Evolutionary conservation across 2,888 invertebrate genomes (phyloP).

Genomic region (Zaprionus obscuricornis): DNA sequence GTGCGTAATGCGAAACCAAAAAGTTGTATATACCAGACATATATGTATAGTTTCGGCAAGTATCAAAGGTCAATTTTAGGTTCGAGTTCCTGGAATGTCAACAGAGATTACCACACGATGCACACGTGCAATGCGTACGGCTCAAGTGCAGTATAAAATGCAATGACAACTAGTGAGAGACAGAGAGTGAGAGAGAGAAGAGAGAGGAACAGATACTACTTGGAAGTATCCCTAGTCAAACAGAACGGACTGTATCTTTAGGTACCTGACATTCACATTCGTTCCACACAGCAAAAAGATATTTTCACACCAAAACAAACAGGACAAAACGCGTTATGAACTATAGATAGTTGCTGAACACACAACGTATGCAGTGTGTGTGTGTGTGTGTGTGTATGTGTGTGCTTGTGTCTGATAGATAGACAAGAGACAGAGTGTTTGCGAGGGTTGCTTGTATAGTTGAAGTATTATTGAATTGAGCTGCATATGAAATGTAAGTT

Average conservation of each 20-base stretch:
- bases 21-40: conserved; percentile 35
- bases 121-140: conserved; percentile 76
- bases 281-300: conserved; percentile 13
- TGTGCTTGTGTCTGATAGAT: too few species aligned
- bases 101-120: conserved; percentile 80
- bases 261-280: too few species aligned
- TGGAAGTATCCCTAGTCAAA: conserved; percentile 6
- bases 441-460: conserved; percentile 19
- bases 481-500: too few species aligned
- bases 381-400: too few species aligned
- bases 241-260: conserved; percentile 1
- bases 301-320: conserved; percentile 71
- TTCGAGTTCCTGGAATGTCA: conserved; percentile 81
- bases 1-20: conserved; percentile 72
- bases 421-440: conserved; percentile 4
- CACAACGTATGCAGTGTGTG: too few species aligned
- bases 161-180: conserved; percentile 11
- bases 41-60: conserved; percentile 44
- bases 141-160: conserved; percentile 69
- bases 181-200: conserved; percentile 1
- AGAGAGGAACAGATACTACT: conserved; percentile 9
- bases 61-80: conserved; percentile 76
- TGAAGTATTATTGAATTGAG: background rate
- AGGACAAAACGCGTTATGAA: conserved; percentile 60
- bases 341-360: conserved; percentile 38